Evolutionary conservation across 2,888 invertebrate genomes (phyloP).

Genomic region (Euplexia lucipara): DNA sequence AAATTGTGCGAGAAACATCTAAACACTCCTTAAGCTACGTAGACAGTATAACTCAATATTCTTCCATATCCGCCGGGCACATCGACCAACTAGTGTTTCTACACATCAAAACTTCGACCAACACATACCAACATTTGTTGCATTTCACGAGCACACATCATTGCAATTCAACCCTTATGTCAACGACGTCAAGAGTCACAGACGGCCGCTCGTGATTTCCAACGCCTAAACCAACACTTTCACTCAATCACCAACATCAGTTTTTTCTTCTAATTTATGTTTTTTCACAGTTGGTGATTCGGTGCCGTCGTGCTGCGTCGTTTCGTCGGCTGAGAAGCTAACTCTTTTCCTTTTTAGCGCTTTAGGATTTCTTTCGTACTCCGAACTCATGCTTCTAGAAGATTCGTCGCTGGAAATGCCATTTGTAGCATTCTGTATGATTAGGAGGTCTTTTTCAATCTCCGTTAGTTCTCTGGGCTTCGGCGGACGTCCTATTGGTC

Average conservation of each 20-base stretch:
- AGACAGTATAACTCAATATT: constrained; percentile 2
- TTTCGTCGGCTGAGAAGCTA: constrained; percentile 75
- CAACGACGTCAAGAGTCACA: not conserved
- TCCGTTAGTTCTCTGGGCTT: constrained; percentile 84
- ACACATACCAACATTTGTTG: constrained; percentile 21
- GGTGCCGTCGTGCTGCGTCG: constrained; percentile 28
- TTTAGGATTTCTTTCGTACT: constrained; percentile 70
- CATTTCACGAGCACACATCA: constrained; percentile 1
- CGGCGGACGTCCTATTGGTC: constrained; percentile 73
- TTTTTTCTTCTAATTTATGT: constrained; percentile 53
- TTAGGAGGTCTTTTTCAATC: constrained; percentile 85
- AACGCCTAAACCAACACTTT: not conserved
- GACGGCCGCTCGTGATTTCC: not conserved
- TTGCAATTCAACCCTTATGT: constrained; percentile 1
- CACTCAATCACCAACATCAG: constrained; percentile 58
- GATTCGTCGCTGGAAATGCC: constrained; percentile 80
- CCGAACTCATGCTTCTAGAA: constrained; percentile 68
- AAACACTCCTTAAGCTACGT: constrained; percentile 10
- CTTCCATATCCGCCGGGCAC: constrained; percentile 12
- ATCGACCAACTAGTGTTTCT: constrained; percentile 1
- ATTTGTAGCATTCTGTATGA: constrained; percentile 83
- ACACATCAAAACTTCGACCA: constrained; percentile 28
- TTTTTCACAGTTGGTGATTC: constrained; percentile 61
- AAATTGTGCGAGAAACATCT: constrained; percentile 17
- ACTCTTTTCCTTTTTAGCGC: constrained; percentile 77